Conservation (phyloP, 92 coral and sea anemone species). For the Pocillopora meandrina region DNA sequence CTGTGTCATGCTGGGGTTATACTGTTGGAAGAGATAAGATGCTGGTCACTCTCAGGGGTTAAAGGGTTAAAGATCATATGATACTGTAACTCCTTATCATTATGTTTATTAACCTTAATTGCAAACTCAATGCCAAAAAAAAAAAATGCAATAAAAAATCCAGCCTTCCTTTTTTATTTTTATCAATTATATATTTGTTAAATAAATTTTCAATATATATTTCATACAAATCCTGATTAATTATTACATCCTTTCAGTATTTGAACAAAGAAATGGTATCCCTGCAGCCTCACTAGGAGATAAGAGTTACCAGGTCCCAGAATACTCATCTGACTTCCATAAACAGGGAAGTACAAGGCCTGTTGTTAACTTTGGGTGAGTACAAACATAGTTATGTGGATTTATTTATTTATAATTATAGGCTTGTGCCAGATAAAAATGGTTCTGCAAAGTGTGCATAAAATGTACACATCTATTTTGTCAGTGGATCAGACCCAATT, state of each 20-base stretch:
- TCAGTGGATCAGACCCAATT: no score
- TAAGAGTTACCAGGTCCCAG: conserved; percentile 90
- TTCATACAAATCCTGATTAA: not conserved
- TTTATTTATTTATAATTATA: no score
- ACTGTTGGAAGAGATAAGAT: no score
- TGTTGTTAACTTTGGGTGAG: conserved; percentile 82
- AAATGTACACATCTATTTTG: not conserved
- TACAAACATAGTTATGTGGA: not conserved
- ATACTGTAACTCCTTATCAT: no score
- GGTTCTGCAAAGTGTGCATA: not conserved
- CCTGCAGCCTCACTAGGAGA: conserved; percentile 80
- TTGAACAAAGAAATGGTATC: conserved; percentile 73
- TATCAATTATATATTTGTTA: not conserved
- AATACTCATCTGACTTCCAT: conserved; percentile 82
- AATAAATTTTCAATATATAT: not conserved
- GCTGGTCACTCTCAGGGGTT: no score
- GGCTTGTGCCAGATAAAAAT: not conserved
- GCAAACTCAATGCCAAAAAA: no score
- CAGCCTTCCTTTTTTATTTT: not conserved
- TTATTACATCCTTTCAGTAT: conserved; percentile 28
- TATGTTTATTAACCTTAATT: no score
- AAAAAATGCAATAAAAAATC: no score
- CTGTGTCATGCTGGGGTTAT: no score
- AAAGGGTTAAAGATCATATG: no score
- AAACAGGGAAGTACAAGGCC: conserved; percentile 91